phyloP scores from a whole-genome alignment of 2,888 invertebrate species.

The Pyrgus malvae region DNA sequence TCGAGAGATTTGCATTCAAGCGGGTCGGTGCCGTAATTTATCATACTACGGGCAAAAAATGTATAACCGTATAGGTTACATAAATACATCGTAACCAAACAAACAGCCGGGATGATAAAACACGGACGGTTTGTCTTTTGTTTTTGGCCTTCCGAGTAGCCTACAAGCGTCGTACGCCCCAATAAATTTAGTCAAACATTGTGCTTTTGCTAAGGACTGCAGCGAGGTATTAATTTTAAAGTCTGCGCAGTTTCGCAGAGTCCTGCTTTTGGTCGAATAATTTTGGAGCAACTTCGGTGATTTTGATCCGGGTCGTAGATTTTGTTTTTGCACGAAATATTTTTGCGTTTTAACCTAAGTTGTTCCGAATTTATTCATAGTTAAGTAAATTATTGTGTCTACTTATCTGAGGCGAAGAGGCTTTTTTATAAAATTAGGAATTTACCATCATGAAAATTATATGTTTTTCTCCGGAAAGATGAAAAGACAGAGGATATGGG shows the following conservation, averaged over 20 bases:
- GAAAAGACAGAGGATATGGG: too few relatives aligned
- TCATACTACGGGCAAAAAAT: conserved; percentile 70
- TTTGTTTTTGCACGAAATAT: neutral
- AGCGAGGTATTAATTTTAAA: conserved; percentile 23
- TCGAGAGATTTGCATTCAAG: conserved; percentile 76
- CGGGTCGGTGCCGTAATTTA: conserved; percentile 62
- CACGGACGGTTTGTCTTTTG: conserved; percentile 39
- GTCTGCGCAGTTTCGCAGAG: conserved; percentile 6
- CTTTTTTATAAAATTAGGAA: too few relatives aligned
- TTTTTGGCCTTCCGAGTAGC: conserved; percentile 40
- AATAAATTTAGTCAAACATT: conserved; percentile 32
- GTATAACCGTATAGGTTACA: conserved; percentile 26
- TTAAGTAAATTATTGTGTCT: too few relatives aligned
- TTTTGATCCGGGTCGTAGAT: neutral
- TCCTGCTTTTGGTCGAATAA: conserved; percentile 23
- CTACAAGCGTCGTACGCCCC: conserved; percentile 29
- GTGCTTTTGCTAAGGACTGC: conserved; percentile 22
- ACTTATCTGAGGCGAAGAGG: too few relatives aligned
- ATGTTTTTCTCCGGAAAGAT: too few relatives aligned
- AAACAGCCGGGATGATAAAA: conserved; percentile 38
- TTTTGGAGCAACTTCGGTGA: conserved; percentile 8
- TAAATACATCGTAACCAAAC: conserved; percentile 25
- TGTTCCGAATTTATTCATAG: too few relatives aligned
- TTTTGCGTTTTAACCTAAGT: neutral
- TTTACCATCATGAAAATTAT: too few relatives aligned